A percentile compares a stretch with the other conserved stretches of the same genome.
These are phyloP conservation scores for Eupsittula cactorum DNA, from an alignment of 2,113 vertebrate species.

Conservation along the genomic window DNA sequence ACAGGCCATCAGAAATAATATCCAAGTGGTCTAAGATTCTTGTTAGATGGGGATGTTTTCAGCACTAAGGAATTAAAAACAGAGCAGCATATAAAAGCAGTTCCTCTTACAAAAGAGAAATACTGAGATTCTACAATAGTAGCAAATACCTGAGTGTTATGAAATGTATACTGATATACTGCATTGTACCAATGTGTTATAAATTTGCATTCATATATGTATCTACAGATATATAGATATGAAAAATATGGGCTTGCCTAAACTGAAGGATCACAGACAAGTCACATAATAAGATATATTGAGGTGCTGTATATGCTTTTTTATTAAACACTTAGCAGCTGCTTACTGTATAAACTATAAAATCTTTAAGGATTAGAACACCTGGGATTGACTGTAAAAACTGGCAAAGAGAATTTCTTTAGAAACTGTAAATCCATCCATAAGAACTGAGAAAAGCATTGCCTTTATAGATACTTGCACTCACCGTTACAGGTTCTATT, in stretches of 20 bases:
- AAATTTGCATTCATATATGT: background rate
- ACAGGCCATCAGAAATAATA: background rate
- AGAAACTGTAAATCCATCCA: background rate
- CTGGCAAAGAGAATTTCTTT: background rate
- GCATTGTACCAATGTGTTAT: background rate
- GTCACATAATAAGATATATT: background rate
- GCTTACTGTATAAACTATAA: background rate
- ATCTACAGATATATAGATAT: background rate
- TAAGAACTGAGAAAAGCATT: background rate
- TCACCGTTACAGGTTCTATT: background rate
- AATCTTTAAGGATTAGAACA: background rate
- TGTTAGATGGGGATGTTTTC: background rate
- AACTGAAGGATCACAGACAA: background rate
- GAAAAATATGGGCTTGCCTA: background rate
- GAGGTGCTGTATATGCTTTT: background rate
- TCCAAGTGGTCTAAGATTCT: background rate
- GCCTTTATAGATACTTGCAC: background rate
- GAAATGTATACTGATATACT: background rate
- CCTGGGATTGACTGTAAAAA: background rate
- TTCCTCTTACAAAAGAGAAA: background rate
- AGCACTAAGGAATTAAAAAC: background rate
- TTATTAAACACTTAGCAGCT: background rate
- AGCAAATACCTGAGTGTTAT: background rate
- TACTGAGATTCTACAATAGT: background rate
- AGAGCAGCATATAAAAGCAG: background rate